Evolutionary conservation across 2,113 vertebrate species (phyloP).

Genomic region (Dermatemys mawii): DNA sequence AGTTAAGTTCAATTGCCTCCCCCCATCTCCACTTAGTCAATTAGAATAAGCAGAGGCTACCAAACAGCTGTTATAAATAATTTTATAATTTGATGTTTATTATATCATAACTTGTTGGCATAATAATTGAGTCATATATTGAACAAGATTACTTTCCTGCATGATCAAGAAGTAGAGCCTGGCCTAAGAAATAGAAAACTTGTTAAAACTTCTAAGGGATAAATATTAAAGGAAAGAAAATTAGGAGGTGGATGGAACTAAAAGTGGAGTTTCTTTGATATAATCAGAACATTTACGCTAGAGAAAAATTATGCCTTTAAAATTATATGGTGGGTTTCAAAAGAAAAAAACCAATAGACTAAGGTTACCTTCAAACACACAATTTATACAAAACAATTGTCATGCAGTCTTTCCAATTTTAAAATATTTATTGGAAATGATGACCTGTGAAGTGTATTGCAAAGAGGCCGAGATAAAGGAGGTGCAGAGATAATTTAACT

Average conservation of each 20-base stretch:
- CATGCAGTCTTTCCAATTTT: background rate
- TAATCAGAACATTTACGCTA: background rate
- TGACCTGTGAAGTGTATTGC: fast-evolving
- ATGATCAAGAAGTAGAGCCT: background rate
- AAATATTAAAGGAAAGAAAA: background rate
- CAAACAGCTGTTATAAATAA: background rate
- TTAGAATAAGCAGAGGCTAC: background rate
- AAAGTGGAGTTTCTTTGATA: background rate
- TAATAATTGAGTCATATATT: background rate
- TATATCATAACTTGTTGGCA: background rate
- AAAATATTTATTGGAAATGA: background rate
- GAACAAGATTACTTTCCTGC: background rate
- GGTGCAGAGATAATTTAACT: no score
- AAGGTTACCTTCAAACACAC: background rate
- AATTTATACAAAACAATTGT: background rate
- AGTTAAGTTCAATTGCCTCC: background rate
- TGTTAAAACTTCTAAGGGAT: background rate
- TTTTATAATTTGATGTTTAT: background rate
- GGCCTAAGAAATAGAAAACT: background rate
- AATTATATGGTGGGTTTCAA: background rate
- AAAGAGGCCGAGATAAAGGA: background rate
- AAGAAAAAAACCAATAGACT: background rate
- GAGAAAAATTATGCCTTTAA: fast-evolving
- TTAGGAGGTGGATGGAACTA: background rate
- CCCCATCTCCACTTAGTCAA: background rate